A percentile compares a stretch with the other conserved stretches of the same genome.
Conservation (phyloP, 2,797 vertebrate species). For the Anguilla pacifica region DNA sequence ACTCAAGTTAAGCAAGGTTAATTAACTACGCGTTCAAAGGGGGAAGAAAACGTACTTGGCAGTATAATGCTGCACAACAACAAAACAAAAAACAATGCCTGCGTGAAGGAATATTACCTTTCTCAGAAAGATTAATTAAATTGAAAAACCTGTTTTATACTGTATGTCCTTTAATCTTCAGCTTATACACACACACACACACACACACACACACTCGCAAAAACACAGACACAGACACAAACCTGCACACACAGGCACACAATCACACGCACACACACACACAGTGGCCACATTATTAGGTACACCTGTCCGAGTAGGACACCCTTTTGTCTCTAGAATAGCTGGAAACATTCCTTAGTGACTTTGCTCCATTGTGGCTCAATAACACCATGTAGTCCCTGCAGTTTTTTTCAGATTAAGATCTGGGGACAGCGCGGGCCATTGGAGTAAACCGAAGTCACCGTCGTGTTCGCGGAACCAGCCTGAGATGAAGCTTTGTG, state of each 20-base stretch:
- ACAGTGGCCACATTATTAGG: too few relatives aligned
- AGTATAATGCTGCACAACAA: neutral
- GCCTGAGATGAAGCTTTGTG: neutral
- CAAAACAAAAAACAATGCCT: neutral
- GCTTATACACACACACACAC: too few relatives aligned
- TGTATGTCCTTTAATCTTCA: too few relatives aligned
- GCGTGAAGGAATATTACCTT: neutral
- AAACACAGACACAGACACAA: too few relatives aligned
- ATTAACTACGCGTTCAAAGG: constrained; percentile 36
- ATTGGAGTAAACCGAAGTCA: neutral
- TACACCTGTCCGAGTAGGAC: too few relatives aligned
- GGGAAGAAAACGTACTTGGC: constrained; percentile 19
- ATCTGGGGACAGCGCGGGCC: neutral
- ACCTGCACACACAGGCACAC: too few relatives aligned
- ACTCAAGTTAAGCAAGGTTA: constrained; percentile 37
- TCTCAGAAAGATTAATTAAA: neutral
- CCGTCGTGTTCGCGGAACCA: neutral
- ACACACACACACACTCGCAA: too few relatives aligned
- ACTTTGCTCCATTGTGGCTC: too few relatives aligned
- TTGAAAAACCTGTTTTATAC: neutral
- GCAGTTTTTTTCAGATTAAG: neutral
- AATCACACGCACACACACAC: too few relatives aligned
- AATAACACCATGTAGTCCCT: neutral
- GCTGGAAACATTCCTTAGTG: too few relatives aligned
- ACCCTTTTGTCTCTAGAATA: too few relatives aligned